phyloP scores from a whole-genome alignment of 2,797 vertebrate genomes.

The Monodelphis domestica region DNA sequence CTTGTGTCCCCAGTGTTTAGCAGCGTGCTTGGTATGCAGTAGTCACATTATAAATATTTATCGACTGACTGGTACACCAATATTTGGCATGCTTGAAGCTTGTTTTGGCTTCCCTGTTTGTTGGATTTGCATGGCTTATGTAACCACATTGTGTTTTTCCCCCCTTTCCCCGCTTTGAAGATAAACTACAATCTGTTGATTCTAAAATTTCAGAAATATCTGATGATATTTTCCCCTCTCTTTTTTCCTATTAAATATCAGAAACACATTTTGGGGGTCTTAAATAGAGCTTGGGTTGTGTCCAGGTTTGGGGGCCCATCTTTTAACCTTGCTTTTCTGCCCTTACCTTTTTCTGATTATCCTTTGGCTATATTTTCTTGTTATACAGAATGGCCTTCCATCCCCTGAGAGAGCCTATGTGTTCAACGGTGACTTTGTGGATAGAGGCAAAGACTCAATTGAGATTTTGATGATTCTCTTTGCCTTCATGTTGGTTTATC shows the following conservation, averaged over 20 bases:
- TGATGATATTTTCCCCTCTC: background rate
- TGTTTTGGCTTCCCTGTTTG: background rate
- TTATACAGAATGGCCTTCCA: conserved; percentile 93
- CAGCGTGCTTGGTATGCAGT: background rate
- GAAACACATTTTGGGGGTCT: background rate
- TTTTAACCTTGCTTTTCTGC: background rate
- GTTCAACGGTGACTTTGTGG: conserved; percentile 97
- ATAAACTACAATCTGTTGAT: background rate
- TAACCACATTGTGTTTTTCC: background rate
- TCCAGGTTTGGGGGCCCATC: background rate
- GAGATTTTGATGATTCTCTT: conserved; percentile 95
- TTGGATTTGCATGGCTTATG: background rate
- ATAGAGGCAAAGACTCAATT: conserved; percentile 93
- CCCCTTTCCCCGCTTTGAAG: background rate
- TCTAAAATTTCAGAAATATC: background rate
- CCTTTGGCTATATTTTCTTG: background rate
- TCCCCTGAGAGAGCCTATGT: conserved; percentile 93
- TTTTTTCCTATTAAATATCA: background rate
- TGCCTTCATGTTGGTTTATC: conserved; percentile 93
- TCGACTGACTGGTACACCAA: too few species aligned
- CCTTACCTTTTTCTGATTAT: background rate
- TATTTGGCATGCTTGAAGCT: background rate
- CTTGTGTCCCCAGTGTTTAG: background rate
- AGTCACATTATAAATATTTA: background rate
- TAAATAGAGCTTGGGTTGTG: background rate